Evolutionary conservation across 2,113 vertebrate genomes (phyloP).

Genomic region (Psittacara wagleri): DNA sequence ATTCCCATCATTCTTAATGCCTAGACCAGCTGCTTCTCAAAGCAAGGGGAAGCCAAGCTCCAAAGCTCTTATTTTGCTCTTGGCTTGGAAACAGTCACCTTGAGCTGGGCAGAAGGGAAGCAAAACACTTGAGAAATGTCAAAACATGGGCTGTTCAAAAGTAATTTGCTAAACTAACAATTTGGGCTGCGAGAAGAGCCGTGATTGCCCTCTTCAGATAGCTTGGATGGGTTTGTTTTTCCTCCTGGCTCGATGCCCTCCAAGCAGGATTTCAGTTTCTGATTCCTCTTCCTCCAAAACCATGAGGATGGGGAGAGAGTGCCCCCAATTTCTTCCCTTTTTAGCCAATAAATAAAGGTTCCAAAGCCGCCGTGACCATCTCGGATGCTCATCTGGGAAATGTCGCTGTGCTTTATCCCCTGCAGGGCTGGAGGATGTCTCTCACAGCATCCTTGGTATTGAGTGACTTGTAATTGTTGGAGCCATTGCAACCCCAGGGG

Average conservation of each 20-base stretch:
- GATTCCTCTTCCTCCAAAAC: not conserved
- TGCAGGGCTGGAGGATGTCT: not conserved
- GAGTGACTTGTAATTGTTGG: not conserved
- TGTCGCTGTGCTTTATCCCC: not conserved
- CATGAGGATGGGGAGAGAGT: accelerated
- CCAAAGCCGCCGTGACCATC: accelerated
- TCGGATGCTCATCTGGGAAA: accelerated
- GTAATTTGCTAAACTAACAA: conserved; percentile 39
- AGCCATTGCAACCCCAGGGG: no score
- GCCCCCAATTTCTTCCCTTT: not conserved
- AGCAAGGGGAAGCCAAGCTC: not conserved
- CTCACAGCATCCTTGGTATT: accelerated
- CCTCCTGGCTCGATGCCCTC: not conserved
- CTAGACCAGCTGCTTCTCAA: not conserved
- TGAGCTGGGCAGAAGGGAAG: not conserved
- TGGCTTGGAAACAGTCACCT: not conserved
- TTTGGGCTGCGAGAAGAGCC: conserved; percentile 9
- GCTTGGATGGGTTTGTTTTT: conserved; percentile 35
- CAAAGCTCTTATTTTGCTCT: not conserved
- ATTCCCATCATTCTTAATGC: accelerated
- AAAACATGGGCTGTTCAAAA: not conserved
- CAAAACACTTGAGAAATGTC: conserved; percentile 26
- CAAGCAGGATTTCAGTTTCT: not conserved
- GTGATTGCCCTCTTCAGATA: conserved; percentile 35
- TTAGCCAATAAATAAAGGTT: not conserved